Percentiles rank a stretch among this genome's conserved stretches.
These are phyloP conservation scores for Globodera rostochiensis DNA, from an alignment of 1,140 invertebrate genomes.

Conservation along the genomic window DNA sequence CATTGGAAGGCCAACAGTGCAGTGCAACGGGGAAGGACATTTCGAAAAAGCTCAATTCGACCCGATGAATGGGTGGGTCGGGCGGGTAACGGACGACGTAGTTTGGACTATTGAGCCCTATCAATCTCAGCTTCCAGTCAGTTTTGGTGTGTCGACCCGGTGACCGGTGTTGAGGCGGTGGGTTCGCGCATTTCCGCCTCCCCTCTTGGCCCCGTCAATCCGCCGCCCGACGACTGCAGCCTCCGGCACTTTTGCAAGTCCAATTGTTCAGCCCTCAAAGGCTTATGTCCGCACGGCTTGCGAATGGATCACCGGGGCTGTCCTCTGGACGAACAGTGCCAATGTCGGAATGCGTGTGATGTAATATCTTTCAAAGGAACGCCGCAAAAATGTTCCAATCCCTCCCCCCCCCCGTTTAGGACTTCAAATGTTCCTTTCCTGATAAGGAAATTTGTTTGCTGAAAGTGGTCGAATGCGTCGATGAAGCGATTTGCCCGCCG, in stretches of 20 bases:
- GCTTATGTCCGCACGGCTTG: conserved; percentile 48
- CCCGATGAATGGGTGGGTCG: conserved; percentile 28
- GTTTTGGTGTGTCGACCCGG: conserved; percentile 54
- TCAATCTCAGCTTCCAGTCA: conserved; percentile 39
- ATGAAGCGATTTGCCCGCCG: conserved; percentile 16
- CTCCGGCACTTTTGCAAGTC: conserved; percentile 12
- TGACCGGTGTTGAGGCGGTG: conserved; percentile 41
- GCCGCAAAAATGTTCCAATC: not conserved
- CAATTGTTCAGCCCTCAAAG: conserved; percentile 16
- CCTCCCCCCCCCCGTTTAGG: not conserved
- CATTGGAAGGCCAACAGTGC: conserved; percentile 31
- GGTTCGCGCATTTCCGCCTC: conserved; percentile 42
- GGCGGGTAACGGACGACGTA: conserved; percentile 3
- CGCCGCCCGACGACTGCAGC: conserved; percentile 11
- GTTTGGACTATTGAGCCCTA: not conserved
- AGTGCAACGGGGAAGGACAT: conserved; percentile 34
- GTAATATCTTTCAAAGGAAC: conserved; percentile 2
- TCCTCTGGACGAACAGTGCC: conserved; percentile 51
- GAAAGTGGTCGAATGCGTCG: conserved; percentile 38
- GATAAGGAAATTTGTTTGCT: conserved; percentile 51
- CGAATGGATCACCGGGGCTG: conserved; percentile 51
- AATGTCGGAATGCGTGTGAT: conserved; percentile 52
- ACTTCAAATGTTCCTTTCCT: conserved; percentile 48
- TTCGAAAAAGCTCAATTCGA: conserved; percentile 48
- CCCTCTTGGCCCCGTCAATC: conserved; percentile 19